Evolutionary conservation across 2,113 vertebrate genomes (phyloP).

Genomic region (Xenotilapia flavipinnis): DNA sequence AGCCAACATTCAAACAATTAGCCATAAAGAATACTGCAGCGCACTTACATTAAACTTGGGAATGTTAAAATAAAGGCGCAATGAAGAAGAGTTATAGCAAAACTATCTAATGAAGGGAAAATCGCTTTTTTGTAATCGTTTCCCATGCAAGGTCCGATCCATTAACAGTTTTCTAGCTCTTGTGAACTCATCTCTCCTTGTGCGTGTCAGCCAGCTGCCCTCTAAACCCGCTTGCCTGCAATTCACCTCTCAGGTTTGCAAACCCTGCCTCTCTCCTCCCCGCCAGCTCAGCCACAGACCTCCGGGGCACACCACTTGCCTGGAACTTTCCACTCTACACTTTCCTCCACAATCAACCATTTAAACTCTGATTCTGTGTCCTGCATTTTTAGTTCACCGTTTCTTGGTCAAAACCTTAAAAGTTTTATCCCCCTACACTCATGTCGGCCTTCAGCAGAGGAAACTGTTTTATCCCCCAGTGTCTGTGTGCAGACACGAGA

Average conservation of each 20-base stretch:
- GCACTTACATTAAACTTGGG: not conserved
- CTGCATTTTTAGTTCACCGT: not conserved
- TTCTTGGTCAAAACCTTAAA: not conserved
- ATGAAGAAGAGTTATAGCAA: not conserved
- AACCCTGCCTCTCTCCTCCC: not conserved
- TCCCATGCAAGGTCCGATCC: accelerated
- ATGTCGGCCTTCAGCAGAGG: not conserved
- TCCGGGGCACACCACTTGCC: not conserved
- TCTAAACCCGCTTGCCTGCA: not conserved
- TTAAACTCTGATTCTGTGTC: not conserved
- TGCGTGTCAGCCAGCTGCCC: not conserved
- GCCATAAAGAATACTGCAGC: not conserved
- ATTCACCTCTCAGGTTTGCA: not conserved
- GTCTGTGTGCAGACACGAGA: not conserved
- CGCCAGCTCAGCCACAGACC: not conserved
- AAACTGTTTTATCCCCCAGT: not conserved
- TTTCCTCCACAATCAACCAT: not conserved
- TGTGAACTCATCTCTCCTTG: not conserved
- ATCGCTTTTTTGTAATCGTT: not conserved
- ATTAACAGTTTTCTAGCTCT: not conserved
- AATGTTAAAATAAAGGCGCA: not conserved
- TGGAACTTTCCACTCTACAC: not conserved
- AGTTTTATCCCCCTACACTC: not conserved
- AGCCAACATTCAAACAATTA: not conserved
- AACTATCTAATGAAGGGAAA: not conserved